Percentiles rank a stretch among this genome's conserved stretches.
Evolutionary conservation across 2,797 vertebrate species (phyloP).

Genomic region (Cetoscarus ocellatus): DNA sequence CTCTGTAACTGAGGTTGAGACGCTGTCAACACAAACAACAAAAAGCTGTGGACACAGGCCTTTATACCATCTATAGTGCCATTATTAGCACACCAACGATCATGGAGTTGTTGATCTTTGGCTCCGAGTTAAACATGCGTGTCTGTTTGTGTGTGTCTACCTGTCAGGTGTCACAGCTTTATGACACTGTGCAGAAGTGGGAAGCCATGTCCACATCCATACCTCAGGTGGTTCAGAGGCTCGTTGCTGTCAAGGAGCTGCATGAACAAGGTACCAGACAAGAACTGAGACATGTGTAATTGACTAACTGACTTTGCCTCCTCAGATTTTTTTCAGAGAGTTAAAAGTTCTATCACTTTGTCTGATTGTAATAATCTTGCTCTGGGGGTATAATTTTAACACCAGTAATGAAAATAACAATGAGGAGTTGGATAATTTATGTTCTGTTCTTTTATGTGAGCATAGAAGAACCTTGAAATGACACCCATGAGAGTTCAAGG

Average conservation of each 20-base stretch:
- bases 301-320: background rate
- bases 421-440: constrained; percentile 46
- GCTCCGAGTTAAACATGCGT: too few relatives aligned
- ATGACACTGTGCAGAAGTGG: constrained; percentile 93
- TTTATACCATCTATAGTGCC: too few relatives aligned
- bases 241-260: constrained; percentile 90
- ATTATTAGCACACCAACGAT: too few relatives aligned
- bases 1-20: too few relatives aligned
- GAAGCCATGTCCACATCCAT: constrained; percentile 88
- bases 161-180: constrained; percentile 90
- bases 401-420: constrained; percentile 30
- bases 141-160: constrained; percentile 19
- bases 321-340: background rate
- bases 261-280: constrained; percentile 91
- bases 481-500: constrained; percentile 72
- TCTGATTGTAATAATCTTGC: constrained; percentile 26
- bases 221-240: constrained; percentile 93
- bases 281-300: background rate
- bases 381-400: constrained; percentile 24
- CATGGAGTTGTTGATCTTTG: too few relatives aligned
- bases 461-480: constrained; percentile 59
- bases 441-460: constrained; percentile 46
- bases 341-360: background rate
- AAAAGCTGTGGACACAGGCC: too few relatives aligned
- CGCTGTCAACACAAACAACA: too few relatives aligned